Base-by-base conservation (phyloP, 1,140 invertebrate genomes). In the Steinernema feltiae region DNA sequence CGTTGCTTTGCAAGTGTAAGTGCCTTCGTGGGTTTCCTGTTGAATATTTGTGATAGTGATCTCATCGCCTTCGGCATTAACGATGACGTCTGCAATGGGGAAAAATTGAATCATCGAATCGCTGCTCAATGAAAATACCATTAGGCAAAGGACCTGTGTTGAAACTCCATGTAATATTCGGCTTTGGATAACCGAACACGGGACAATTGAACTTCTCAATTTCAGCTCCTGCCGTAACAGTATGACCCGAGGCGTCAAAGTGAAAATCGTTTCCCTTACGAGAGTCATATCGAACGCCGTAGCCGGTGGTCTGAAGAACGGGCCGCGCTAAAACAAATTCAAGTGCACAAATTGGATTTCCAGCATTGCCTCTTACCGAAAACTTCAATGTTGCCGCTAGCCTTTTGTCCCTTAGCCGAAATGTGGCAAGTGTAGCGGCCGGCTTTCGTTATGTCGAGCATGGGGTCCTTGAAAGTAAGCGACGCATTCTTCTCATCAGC, bases 401-500 rank as follows among this genome's bases (percentile, higher is more conserved):
- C 53, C 2, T 63, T 63, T 63, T 63, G 53, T 27, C 53, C 53
- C 12, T 63, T 63, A 3, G 53, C 53, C 2, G 15, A 15, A 21
- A 63, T 63, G 53, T 63, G 53, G 24, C 53, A 63, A 63, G 53
- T 63, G 53, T 63, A 63, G 53, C 53, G 53, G 53, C 53, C 53
- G 15, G 53, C 53, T 63, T 63, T 63, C 12, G 53, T 27, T 21
- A 63, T 21, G 7, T 63, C 53, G 15, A 63, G 53, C n/a, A n/a
- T n/a, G n/a, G n/a, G n/a, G 24, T 63, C 24, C 53, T 63, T 21
- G 15, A 63, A 27, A 7, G 15, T 63, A 12, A 63, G 53, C 12
- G 53, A n/a, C 12, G 53, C 53, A 21, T 63, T 63, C 53, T 27
- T 63, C 12, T 27, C 53, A 21, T 27, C 53, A 27, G 7, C 12